phyloP scores from a whole-genome alignment of 92 coral and sea anemone genomes.

The Meandrina meandrites region DNA sequence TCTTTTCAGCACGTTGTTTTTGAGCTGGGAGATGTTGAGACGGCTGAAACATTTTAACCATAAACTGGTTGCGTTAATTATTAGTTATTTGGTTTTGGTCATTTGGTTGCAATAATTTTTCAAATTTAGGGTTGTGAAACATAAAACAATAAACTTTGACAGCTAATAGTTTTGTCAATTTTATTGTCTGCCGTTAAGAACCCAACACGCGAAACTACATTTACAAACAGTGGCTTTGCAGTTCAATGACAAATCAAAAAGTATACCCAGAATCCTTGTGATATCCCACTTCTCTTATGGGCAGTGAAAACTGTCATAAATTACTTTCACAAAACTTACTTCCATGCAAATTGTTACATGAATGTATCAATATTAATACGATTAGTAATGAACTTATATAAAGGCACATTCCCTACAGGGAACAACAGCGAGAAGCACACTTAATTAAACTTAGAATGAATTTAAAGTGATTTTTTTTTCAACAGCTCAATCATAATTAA shows the following conservation, averaged over 20 bases:
- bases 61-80: not conserved
- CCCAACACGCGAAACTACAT: not conserved
- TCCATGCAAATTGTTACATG: not conserved
- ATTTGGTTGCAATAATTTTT: too few species aligned
- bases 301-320: conserved; percentile 9
- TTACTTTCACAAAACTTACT: not conserved
- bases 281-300: not conserved
- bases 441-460: not conserved
- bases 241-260: not conserved
- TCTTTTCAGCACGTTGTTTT: not conserved
- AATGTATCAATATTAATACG: not conserved
- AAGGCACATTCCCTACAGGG: not conserved
- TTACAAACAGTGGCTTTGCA: not conserved
- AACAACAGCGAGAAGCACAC: not conserved
- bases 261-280: not conserved
- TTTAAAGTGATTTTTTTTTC: not conserved
- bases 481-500: not conserved
- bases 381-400: conserved; percentile 1
- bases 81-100: too few species aligned
- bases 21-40: not conserved
- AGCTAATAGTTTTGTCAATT: not conserved
- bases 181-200: not conserved
- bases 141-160: not conserved
- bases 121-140: too few species aligned
- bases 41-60: not conserved